Conservation (phyloP, 1,140 invertebrate genomes). For the Neoseiulus cucumeris region DNA sequence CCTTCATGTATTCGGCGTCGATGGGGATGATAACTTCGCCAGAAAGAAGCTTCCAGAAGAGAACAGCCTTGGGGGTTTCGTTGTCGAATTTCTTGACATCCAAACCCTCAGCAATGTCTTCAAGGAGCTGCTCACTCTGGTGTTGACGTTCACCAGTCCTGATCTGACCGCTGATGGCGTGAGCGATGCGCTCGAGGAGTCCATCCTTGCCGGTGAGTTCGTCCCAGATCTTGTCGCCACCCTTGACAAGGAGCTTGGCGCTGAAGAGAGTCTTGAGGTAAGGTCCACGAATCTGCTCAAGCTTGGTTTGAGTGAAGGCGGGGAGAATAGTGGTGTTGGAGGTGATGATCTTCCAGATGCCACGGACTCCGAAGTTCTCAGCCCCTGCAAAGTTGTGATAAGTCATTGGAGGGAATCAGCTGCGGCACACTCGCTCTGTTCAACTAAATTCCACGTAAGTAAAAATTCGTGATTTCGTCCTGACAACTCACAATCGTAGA, state of each 20-base stretch:
- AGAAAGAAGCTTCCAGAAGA: neutral
- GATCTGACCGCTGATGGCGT: neutral
- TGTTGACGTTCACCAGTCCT: neutral
- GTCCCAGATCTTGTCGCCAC: constrained; percentile 6
- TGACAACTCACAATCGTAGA: neutral
- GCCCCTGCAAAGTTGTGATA: neutral
- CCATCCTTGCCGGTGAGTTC: neutral
- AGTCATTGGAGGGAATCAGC: neutral
- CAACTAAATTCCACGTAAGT: neutral
- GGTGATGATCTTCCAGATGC: constrained; percentile 6
- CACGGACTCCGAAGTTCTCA: constrained; percentile 1
- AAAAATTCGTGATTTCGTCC: neutral
- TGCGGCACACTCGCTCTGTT: neutral
- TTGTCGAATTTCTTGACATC: neutral
- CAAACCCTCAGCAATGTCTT: neutral
- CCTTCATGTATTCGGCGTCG: neutral
- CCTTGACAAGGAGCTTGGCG: neutral
- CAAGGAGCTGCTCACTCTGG: neutral
- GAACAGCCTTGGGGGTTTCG: constrained; percentile 4
- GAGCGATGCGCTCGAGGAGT: neutral
- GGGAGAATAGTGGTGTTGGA: neutral
- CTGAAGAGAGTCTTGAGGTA: neutral
- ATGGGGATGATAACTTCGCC: constrained; percentile 1
- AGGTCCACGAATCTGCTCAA: constrained; percentile 6
- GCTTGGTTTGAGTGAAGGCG: neutral